Conservation (phyloP, 2,888 invertebrate species). For the Cosmopolites sordidus region DNA sequence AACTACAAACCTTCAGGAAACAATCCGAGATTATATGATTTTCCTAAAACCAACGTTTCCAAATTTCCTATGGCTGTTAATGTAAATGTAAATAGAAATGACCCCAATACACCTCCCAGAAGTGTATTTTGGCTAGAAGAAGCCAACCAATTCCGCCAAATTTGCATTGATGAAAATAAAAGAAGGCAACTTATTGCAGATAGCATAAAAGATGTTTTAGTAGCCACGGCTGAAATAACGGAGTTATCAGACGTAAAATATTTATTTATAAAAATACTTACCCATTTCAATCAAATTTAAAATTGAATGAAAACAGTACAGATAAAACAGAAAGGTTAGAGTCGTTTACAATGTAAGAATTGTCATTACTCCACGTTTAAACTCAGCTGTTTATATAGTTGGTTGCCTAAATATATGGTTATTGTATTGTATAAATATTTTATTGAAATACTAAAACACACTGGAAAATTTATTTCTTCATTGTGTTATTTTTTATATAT, state of each 20-base stretch:
- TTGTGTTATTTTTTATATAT: no score
- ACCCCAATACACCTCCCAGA: conserved; percentile 84
- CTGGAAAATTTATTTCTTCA: no score
- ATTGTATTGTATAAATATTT: no score
- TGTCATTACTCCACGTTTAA: background rate
- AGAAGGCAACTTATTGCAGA: conserved; percentile 77
- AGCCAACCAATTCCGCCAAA: conserved; percentile 76
- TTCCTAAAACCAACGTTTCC: conserved; percentile 80
- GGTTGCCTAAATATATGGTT: background rate
- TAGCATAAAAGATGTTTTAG: conserved; percentile 70
- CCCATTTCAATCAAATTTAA: background rate
- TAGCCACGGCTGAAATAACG: conserved; percentile 60
- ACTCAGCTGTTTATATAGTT: background rate
- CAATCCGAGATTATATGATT: conserved; percentile 77
- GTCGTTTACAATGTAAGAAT: no score
- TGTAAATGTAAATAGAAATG: conserved; percentile 77
- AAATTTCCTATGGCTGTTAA: conserved; percentile 87
- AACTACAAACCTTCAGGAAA: conserved; percentile 65
- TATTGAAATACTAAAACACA: no score
- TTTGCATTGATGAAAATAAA: conserved; percentile 89
- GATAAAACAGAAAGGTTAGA: no score
- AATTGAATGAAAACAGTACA: background rate
- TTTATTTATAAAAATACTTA: background rate
- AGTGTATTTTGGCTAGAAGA: conserved; percentile 80
- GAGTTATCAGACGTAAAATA: background rate